These are phyloP conservation scores for Telmatherina bonti DNA, from an alignment of 2,797 vertebrate species.

Conservation along the genomic window DNA sequence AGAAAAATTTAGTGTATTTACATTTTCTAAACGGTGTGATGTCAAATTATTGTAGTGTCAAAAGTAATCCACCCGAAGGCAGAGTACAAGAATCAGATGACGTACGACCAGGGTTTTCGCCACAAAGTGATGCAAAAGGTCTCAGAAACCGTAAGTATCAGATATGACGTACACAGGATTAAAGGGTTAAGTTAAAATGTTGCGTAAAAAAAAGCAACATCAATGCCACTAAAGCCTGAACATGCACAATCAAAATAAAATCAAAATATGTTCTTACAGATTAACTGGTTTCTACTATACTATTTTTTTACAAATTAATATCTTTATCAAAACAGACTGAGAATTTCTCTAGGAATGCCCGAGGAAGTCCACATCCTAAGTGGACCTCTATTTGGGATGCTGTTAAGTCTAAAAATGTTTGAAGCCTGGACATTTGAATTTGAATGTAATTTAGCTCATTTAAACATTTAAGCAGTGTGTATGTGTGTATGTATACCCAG, in stretches of 20 bases:
- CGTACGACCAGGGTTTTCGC: no score
- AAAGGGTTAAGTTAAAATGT: background rate
- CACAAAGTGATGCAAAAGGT: no score
- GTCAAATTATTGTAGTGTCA: no score
- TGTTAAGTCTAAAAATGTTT: no score
- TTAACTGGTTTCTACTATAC: background rate
- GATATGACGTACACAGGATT: no score
- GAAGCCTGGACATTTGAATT: background rate
- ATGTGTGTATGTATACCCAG: conserved; percentile 85
- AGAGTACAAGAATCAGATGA: no score
- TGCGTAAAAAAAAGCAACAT: background rate
- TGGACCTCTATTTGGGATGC: background rate
- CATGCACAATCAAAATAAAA: background rate
- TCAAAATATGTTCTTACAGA: background rate
- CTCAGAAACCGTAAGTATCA: no score
- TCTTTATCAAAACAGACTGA: background rate
- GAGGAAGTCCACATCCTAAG: background rate
- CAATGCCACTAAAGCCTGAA: background rate
- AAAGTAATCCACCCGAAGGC: no score
- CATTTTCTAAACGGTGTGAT: no score
- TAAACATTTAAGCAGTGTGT: background rate
- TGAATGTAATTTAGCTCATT: conserved; percentile 7
- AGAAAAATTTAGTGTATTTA: no score
- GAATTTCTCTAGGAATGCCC: background rate
- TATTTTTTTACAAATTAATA: background rate